Evolutionary conservation across 2,113 vertebrate genomes (phyloP).

Genomic region (Lasiurus borealis): DNA sequence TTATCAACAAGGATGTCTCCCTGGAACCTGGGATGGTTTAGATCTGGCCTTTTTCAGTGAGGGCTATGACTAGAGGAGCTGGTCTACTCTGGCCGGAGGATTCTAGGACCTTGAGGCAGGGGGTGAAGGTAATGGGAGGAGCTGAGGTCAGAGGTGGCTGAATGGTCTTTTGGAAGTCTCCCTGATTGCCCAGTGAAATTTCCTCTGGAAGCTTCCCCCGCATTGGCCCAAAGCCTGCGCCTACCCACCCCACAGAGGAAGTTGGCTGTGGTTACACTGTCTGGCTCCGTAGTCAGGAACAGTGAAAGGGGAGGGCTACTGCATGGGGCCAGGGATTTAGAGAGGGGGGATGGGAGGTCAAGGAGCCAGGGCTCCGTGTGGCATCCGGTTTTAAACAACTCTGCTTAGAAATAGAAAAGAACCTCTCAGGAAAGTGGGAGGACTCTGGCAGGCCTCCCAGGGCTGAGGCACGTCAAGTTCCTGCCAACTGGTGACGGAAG

Average conservation of each 20-base stretch:
- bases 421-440: constrained; percentile 57
- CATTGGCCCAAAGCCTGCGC: background rate
- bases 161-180: background rate
- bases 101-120: background rate
- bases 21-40: background rate
- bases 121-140: background rate
- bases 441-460: constrained; percentile 72
- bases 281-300: background rate
- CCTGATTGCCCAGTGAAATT: background rate
- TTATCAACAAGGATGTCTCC: background rate
- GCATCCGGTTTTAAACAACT: constrained; percentile 68
- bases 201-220: background rate
- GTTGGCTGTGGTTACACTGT: background rate
- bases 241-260: background rate
- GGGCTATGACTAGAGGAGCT: background rate
- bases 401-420: constrained; percentile 66
- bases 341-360: background rate
- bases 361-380: background rate
- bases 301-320: constrained; percentile 7
- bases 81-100: background rate
- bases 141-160: background rate
- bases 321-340: background rate
- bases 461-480: constrained; percentile 65
- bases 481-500: constrained; percentile 67
- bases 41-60: background rate